Conservation (phyloP, 2,797 vertebrate genomes). For the Hapalemur alaotrensis region DNA sequence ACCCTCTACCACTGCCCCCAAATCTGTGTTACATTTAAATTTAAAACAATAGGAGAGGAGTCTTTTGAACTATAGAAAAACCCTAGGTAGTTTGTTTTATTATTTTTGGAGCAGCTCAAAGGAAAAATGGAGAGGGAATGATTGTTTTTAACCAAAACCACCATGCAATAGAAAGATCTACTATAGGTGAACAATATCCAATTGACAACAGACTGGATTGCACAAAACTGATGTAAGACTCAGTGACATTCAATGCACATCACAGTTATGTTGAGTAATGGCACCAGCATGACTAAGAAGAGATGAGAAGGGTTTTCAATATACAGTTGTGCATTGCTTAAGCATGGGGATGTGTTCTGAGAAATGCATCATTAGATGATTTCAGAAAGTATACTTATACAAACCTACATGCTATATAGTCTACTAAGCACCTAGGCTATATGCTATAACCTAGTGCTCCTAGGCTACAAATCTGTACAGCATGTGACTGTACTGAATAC, state of each 20-base stretch:
- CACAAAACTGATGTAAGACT: background rate
- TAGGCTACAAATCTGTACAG: background rate
- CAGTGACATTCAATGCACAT: background rate
- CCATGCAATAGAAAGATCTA: background rate
- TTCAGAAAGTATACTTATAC: background rate
- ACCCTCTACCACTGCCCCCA: background rate
- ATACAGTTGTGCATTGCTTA: background rate
- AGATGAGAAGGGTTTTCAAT: background rate
- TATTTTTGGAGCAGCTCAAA: background rate
- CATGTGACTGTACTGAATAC: background rate
- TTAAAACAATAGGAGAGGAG: background rate
- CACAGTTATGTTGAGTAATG: background rate
- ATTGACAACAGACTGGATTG: slow-evolving; percentile 11
- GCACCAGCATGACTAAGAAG: background rate
- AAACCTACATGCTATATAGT: background rate
- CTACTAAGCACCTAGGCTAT: background rate
- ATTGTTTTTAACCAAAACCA: slow-evolving; percentile 42
- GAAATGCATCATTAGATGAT: background rate
- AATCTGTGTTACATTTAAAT: background rate
- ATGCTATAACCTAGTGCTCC: background rate
- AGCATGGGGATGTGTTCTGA: background rate
- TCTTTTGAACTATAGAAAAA: background rate
- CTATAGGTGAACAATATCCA: background rate
- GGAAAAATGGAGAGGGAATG: background rate
- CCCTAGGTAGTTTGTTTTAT: background rate